These are phyloP conservation scores for Sebastes minor DNA, from an alignment of 2,797 vertebrate species.

Conservation along the genomic window DNA sequence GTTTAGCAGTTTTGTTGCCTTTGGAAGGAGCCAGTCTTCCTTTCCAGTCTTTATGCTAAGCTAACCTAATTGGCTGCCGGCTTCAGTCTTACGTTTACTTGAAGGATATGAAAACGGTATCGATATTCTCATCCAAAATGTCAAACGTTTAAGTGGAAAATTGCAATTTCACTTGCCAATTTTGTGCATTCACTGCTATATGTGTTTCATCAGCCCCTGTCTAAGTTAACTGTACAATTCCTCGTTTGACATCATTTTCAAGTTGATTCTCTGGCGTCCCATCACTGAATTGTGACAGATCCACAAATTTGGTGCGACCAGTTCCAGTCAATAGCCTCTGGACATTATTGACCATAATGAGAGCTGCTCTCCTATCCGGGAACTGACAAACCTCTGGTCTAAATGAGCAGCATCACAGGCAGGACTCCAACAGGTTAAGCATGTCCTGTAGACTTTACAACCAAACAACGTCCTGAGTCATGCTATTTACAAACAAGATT, in stretches of 20 bases:
- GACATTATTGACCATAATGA: slow-evolving; percentile 51
- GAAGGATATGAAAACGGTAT: neutral
- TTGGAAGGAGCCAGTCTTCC: too few relatives aligned
- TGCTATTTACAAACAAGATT: slow-evolving; percentile 48
- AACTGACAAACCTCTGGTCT: slow-evolving; percentile 31
- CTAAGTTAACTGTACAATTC: neutral
- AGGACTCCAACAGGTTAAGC: slow-evolving; percentile 33
- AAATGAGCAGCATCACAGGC: slow-evolving; percentile 24
- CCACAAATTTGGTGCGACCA: slow-evolving; percentile 1
- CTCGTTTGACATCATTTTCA: neutral
- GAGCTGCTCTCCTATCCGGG: slow-evolving; percentile 34
- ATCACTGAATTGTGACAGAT: neutral
- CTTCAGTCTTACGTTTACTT: neutral
- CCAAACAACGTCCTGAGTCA: slow-evolving; percentile 41
- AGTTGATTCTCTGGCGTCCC: neutral
- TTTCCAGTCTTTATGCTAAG: too few relatives aligned
- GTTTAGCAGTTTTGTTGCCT: too few relatives aligned
- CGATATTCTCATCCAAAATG: neutral
- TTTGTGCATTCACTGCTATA: neutral
- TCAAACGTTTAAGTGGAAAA: neutral
- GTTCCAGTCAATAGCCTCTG: slow-evolving; percentile 45
- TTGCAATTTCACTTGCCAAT: neutral
- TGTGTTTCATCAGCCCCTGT: neutral
- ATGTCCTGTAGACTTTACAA: slow-evolving; percentile 12
- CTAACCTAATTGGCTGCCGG: too few relatives aligned